Conservation (phyloP, 30 jellyfish, hydroid and myxozoan species). For the Clytia hemisphaerica region DNA sequence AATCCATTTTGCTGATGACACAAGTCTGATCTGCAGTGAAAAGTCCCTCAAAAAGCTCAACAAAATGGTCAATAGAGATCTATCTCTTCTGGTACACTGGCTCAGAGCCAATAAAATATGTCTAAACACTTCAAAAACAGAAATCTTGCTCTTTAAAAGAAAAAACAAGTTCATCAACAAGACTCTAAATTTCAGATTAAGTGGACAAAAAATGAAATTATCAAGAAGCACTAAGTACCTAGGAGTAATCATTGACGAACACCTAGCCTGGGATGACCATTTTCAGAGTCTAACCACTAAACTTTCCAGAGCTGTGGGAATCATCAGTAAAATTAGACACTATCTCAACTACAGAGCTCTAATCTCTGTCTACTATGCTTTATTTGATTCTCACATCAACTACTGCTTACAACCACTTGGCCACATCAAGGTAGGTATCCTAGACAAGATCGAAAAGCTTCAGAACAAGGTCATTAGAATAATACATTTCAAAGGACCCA, state of each 20-base stretch:
- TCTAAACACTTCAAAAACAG: conserved; percentile 37
- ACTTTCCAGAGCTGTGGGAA: conserved; percentile 42
- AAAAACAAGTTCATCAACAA: conserved; percentile 21
- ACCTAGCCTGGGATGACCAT: conserved; percentile 47
- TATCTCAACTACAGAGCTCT: conserved; percentile 31
- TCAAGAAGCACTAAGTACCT: conserved; percentile 34
- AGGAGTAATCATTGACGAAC: conserved; percentile 53
- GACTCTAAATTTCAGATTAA: conserved; percentile 18
- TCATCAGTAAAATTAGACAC: conserved; percentile 25
- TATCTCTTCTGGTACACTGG: conserved; percentile 42
- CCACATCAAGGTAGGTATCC: neutral
- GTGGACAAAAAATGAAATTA: conserved; percentile 20
- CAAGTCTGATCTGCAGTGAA: conserved; percentile 39
- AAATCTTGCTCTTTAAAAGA: conserved; percentile 28
- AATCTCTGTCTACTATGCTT: conserved; percentile 16
- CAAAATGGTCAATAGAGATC: conserved; percentile 38
- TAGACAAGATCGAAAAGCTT: neutral
- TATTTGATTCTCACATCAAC: neutral
- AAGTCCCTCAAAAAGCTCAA: conserved; percentile 18
- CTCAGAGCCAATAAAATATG: conserved; percentile 44
- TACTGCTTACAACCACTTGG: neutral
- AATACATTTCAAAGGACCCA: too few relatives aligned
- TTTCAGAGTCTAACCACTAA: conserved; percentile 22
- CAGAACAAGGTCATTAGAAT: neutral
- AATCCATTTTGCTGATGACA: conserved; percentile 56